A percentile compares a stretch with the other conserved stretches of the same genome.
These are phyloP conservation scores for Neelides folsomi DNA, from an alignment of 2,888 invertebrate genomes.

Conservation along the genomic window DNA sequence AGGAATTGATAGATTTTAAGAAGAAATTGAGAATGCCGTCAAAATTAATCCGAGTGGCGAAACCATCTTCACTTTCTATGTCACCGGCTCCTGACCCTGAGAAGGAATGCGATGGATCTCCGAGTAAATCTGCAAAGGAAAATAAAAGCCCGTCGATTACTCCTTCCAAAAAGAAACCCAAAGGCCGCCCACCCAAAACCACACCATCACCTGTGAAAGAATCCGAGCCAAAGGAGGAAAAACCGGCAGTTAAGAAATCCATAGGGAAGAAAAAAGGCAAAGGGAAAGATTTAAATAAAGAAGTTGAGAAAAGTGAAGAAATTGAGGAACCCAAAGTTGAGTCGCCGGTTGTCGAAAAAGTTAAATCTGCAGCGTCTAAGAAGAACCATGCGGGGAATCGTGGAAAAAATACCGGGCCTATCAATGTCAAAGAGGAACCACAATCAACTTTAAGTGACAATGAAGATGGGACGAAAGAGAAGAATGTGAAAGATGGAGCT, in stretches of 20 bases:
- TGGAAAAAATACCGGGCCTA: neutral
- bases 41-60: slow-evolving; percentile 62
- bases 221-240: slow-evolving; percentile 19
- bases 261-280: slow-evolving; percentile 33
- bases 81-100: slow-evolving; percentile 42
- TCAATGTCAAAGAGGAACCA: slow-evolving; percentile 2
- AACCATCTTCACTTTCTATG: slow-evolving; percentile 48
- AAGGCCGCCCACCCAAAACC: slow-evolving; percentile 28
- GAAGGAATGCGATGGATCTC: slow-evolving; percentile 9
- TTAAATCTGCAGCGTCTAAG: neutral
- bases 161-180: slow-evolving; percentile 26
- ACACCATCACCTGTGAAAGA: slow-evolving; percentile 33
- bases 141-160: slow-evolving; percentile 17
- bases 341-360: slow-evolving; percentile 1
- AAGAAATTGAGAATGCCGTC: slow-evolving; percentile 67
- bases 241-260: slow-evolving; percentile 32
- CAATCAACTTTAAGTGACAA: neutral
- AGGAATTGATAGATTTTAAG: slow-evolving; percentile 68
- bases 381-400: neutral
- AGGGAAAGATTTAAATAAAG: slow-evolving; percentile 25
- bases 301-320: too few relatives aligned
- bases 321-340: neutral
- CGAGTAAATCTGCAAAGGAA: slow-evolving; percentile 23
- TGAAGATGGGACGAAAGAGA: slow-evolving; percentile 8
- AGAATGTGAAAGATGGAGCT: slow-evolving; percentile 5